A percentile compares a stretch with the other conserved stretches of the same genome.
Conservation (phyloP, 2,113 vertebrate species). For the Gadus chalcogrammus region DNA sequence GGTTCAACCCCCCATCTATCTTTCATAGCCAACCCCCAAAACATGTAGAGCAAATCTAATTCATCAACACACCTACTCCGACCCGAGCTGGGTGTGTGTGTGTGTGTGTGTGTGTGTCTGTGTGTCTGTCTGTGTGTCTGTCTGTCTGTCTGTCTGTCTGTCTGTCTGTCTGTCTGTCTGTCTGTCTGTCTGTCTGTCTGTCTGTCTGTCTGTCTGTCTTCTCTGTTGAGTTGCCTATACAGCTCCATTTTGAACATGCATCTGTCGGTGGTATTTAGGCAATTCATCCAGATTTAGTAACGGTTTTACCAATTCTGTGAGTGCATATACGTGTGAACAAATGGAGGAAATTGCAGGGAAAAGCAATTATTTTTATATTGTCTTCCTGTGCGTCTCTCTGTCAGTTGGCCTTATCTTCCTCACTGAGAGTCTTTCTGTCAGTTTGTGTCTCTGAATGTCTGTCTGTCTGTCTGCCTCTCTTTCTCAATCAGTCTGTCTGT, state of each 20-base stretch:
- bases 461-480: neutral
- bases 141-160: neutral
- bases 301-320: no score
- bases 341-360: no score
- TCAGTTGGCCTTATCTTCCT: neutral
- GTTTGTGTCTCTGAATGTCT: neutral
- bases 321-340: no score
- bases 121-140: neutral
- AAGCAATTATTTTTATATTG: neutral
- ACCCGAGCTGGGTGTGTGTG: neutral
- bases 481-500: neutral
- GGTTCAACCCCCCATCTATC: conserved; percentile 32
- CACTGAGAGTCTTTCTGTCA: neutral
- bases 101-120: neutral
- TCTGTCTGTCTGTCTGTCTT: no score
- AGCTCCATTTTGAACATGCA: no score
- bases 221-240: no score
- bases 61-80: conserved; percentile 1
- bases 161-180: neutral
- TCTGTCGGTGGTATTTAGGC: no score
- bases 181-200: neutral
- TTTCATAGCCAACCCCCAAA: conserved; percentile 38
- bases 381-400: neutral
- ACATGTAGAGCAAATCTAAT: conserved; percentile 41
- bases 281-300: no score